phyloP scores from a whole-genome alignment of 2,113 vertebrate genomes.

The Lepus americanus region DNA sequence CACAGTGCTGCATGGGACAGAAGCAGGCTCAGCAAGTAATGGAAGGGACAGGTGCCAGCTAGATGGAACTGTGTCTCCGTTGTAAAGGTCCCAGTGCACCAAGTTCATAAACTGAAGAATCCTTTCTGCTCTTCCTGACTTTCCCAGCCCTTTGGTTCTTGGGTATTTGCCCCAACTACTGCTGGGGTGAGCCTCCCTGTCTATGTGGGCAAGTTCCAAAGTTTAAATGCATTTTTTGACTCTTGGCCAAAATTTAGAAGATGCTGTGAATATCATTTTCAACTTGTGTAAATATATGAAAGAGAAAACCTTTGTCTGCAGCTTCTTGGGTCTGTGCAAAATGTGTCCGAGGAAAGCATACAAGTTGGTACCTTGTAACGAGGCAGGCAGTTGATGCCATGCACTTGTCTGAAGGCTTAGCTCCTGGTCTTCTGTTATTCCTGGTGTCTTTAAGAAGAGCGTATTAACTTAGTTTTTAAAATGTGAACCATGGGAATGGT shows the following conservation, averaged over 20 bases:
- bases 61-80: no score
- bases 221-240: constrained; percentile 89
- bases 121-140: constrained; percentile 87
- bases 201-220: constrained; percentile 89
- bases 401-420: constrained; percentile 84
- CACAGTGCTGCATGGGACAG: no score
- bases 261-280: constrained; percentile 98
- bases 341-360: constrained; percentile 87
- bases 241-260: constrained; percentile 93
- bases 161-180: constrained; percentile 79
- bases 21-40: no score
- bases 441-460: constrained; percentile 86
- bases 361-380: constrained; percentile 85
- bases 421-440: constrained; percentile 85
- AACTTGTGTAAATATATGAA: constrained; percentile 98
- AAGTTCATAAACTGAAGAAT: constrained; percentile 87
- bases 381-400: constrained; percentile 85
- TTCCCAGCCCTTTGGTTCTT: constrained; percentile 81
- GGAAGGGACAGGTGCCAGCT: no score
- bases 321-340: constrained; percentile 91
- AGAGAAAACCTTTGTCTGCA: constrained; percentile 91
- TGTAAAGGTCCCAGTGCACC: constrained; percentile 63
- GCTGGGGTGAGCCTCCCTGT: constrained; percentile 83
- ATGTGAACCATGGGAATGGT: constrained; percentile 61
- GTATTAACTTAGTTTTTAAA: constrained; percentile 79